Percentiles rank a stretch among this genome's conserved stretches.
phyloP scores from a whole-genome alignment of 37 sponge, comb jelly and placozoan genomes.

The Hexactinellida sp. region DNA sequence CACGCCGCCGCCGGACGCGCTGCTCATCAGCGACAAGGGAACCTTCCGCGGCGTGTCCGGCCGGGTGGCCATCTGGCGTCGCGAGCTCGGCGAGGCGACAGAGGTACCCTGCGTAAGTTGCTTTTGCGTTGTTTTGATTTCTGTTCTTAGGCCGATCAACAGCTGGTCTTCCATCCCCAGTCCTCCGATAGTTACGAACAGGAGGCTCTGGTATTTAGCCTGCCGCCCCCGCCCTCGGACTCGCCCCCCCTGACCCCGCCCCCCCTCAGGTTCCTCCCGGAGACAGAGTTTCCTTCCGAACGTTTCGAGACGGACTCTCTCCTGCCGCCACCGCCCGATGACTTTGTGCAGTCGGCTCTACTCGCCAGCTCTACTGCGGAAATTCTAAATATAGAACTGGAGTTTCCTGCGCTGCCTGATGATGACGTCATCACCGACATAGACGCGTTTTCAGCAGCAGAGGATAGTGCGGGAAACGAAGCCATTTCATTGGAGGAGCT shows the following conservation, averaged over 20 bases:
- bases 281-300: background rate
- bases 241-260: background rate
- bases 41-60: background rate
- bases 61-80: background rate
- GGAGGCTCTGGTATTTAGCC: background rate
- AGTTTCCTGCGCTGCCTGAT: background rate
- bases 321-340: background rate
- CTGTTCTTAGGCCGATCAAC: background rate
- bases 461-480: background rate
- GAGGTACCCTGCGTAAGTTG: no score
- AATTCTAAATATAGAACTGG: background rate
- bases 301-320: background rate
- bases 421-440: background rate
- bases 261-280: background rate
- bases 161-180: background rate
- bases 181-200: background rate
- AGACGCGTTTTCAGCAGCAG: background rate
- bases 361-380: background rate
- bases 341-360: background rate
- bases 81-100: background rate
- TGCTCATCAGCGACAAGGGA: background rate
- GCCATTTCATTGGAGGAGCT: background rate
- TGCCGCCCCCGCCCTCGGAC: background rate
- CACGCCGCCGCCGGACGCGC: background rate
- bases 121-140: no score